Conservation (phyloP, 2,888 invertebrate genomes). For the Synergus japonicus region DNA sequence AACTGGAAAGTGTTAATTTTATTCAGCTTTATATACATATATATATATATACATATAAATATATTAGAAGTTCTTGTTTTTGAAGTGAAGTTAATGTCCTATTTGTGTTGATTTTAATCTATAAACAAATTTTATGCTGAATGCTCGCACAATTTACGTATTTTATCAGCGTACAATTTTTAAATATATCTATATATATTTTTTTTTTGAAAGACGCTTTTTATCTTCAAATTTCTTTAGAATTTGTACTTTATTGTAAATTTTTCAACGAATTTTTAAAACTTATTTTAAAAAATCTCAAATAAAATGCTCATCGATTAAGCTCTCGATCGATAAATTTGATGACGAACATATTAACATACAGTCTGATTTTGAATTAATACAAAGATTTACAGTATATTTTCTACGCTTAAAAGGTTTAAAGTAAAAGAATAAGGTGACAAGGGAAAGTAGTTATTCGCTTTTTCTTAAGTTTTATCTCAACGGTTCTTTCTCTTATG, state of each 20-base stretch:
- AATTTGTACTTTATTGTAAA: neutral
- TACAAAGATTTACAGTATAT: conserved; percentile 29
- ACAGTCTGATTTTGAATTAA: conserved; percentile 40
- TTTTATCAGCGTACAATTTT: conserved; percentile 4
- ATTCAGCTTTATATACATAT: neutral
- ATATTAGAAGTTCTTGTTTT: conserved; percentile 2
- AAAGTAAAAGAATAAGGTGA: conserved; percentile 17
- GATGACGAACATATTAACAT: conserved; percentile 28
- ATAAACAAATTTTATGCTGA: conserved; percentile 16
- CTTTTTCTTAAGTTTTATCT: conserved; percentile 1
- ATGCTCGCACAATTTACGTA: conserved; percentile 2
- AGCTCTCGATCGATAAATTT: conserved; percentile 24
- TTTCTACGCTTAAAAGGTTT: conserved; percentile 23
- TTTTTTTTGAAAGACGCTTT: neutral
- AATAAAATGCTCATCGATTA: conserved; percentile 25
- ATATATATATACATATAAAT: neutral
- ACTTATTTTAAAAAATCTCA: neutral
- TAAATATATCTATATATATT: neutral
- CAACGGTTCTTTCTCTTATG: neutral
- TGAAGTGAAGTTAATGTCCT: neutral
- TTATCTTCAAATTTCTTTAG: neutral
- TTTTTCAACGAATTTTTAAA: conserved; percentile 18
- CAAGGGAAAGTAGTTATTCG: neutral
- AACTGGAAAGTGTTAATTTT: conserved; percentile 24
- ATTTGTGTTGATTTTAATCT: neutral